Percentiles rank a stretch among this genome's conserved stretches.
Conservation (phyloP, 1,140 invertebrate species). For the Sogatella furcifera region DNA sequence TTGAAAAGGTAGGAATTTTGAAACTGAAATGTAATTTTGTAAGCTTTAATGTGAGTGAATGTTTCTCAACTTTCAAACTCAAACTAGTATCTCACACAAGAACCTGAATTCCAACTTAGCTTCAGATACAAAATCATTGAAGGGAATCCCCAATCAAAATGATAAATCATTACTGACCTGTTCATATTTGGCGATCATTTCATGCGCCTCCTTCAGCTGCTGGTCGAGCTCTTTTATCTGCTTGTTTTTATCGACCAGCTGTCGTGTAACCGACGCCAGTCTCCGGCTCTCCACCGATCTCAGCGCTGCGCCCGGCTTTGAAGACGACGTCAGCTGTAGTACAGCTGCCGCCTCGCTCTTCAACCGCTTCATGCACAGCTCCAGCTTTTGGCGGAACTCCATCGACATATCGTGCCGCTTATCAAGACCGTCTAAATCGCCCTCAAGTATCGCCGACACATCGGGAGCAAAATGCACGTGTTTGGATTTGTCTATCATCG, state of each 20-base stretch:
- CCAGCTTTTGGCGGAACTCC: constrained; percentile 45
- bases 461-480: constrained; percentile 58
- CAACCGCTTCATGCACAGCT: constrained; percentile 50
- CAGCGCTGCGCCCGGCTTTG: constrained; percentile 9
- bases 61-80: no score
- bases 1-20: no score
- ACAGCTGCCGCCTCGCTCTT: constrained; percentile 53
- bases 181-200: constrained; percentile 9
- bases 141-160: no score
- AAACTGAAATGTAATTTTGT: no score
- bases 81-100: no score
- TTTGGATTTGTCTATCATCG: constrained; percentile 17
- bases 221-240: constrained; percentile 23
- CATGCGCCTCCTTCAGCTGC: constrained; percentile 20
- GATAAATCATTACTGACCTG: neutral
- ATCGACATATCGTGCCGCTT: constrained; percentile 42
- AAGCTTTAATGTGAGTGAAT: no score
- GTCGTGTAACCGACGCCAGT: constrained; percentile 23
- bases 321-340: constrained; percentile 42
- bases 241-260: constrained; percentile 26
- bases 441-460: constrained; percentile 47
- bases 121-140: no score
- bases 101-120: no score
- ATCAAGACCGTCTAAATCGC: constrained; percentile 32
- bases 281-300: constrained; percentile 1